Evolutionary conservation across 1,140 invertebrate species (phyloP).

Genomic region (Penaeus chinensis): DNA sequence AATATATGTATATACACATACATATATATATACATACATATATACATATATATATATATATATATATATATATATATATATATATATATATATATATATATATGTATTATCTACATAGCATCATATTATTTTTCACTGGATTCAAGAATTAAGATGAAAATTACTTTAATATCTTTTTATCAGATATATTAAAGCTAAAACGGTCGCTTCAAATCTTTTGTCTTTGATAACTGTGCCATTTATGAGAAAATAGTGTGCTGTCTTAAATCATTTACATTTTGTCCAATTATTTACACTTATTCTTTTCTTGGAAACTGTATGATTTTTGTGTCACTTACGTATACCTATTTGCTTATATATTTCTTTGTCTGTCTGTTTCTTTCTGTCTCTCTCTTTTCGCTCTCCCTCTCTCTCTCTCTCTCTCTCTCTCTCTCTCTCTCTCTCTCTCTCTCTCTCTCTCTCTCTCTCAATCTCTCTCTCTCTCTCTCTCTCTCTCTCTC

Average conservation of each 20-base stretch:
- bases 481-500: not conserved
- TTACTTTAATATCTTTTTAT: too few relatives aligned
- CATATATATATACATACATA: not conserved
- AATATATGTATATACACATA: not conserved
- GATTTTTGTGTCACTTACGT: not conserved
- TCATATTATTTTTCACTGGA: too few relatives aligned
- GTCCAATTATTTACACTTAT: too few relatives aligned
- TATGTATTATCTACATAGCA: not conserved
- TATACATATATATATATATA: constrained; percentile 7
- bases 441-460: constrained; percentile 2
- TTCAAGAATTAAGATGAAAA: too few relatives aligned
- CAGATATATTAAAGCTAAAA: too few relatives aligned
- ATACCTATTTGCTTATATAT: not conserved
- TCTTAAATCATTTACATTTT: too few relatives aligned
- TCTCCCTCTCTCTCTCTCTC: not conserved
- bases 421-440: not conserved
- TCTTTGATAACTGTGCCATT: too few relatives aligned
- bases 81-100: not conserved
- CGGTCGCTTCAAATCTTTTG: too few relatives aligned
- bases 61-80: constrained; percentile 32
- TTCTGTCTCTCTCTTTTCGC: not conserved
- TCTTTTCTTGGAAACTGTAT: too few relatives aligned
- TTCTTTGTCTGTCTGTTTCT: not conserved
- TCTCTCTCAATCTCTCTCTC: constrained; percentile 2
- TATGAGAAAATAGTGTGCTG: too few relatives aligned